These are phyloP conservation scores for Chaetophractus vellerosus DNA, from an alignment of 2,797 vertebrate genomes.

Conservation along the genomic window DNA sequence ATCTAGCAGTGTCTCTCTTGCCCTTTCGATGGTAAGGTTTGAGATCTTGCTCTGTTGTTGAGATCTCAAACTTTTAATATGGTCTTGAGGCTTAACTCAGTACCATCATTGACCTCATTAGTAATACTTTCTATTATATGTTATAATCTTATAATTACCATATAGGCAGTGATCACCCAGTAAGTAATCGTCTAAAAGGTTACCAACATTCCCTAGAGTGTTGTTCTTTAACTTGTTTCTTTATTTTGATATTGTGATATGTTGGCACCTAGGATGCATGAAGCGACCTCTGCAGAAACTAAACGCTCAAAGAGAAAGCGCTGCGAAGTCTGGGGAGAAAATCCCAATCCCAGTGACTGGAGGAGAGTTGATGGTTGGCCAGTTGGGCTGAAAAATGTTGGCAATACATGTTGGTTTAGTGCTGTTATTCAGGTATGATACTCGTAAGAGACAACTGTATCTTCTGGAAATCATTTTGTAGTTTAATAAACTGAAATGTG, in stretches of 20 bases:
- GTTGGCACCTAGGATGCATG: slow-evolving; percentile 89
- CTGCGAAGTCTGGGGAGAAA: slow-evolving; percentile 94
- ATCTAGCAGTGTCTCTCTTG: neutral
- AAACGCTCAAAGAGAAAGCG: slow-evolving; percentile 95
- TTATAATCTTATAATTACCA: neutral
- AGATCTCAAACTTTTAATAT: slow-evolving; percentile 16
- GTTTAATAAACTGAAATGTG: slow-evolving; percentile 42
- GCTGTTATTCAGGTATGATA: slow-evolving; percentile 95
- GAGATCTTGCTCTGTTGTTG: neutral
- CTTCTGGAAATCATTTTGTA: neutral
- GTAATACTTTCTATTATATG: neutral
- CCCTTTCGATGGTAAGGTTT: neutral
- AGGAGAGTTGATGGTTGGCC: slow-evolving; percentile 95
- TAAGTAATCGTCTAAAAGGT: neutral
- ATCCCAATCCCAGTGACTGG: slow-evolving; percentile 93
- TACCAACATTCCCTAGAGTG: neutral
- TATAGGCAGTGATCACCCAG: neutral
- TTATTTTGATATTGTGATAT: neutral
- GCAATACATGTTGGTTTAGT: slow-evolving; percentile 99
- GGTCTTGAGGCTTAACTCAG: neutral
- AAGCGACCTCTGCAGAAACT: slow-evolving; percentile 91
- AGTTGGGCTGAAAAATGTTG: slow-evolving; percentile 97
- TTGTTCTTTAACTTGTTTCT: slow-evolving; percentile 34
- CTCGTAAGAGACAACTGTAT: neutral
- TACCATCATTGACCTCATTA: neutral